phyloP scores from a whole-genome alignment of 2,797 vertebrate genomes.

The Rousettus madagascariensis region DNA sequence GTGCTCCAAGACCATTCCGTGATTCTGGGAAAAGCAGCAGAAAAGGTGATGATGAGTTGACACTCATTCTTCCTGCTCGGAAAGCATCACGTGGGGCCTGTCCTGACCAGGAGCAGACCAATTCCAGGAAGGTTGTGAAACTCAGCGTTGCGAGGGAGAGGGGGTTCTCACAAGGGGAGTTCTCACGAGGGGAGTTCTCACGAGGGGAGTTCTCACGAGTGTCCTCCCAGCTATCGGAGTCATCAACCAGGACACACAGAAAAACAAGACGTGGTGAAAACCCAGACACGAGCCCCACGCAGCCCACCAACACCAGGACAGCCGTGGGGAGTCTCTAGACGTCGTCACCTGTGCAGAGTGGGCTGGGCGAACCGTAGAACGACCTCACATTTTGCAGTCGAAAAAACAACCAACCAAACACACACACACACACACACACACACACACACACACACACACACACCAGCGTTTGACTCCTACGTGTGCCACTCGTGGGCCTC shows the following conservation, averaged over 20 bases:
- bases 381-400: background rate
- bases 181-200: background rate
- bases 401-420: too few species aligned
- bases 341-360: too few species aligned
- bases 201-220: too few species aligned
- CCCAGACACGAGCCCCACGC: background rate
- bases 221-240: background rate
- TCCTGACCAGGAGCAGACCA: background rate
- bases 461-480: background rate
- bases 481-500: background rate
- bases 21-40: constrained; percentile 15
- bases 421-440: too few species aligned
- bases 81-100: background rate
- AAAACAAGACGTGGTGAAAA: background rate
- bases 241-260: background rate
- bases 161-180: fast-evolving
- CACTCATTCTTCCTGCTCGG: background rate
- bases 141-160: background rate
- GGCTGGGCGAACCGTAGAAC: fast-evolving
- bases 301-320: too few species aligned
- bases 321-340: background rate
- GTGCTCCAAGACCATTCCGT: background rate
- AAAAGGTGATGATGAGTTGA: background rate
- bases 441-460: too few species aligned
- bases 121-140: background rate